Base-by-base conservation (phyloP, 1,140 invertebrate genomes). In the Bombus waltoni region DNA sequence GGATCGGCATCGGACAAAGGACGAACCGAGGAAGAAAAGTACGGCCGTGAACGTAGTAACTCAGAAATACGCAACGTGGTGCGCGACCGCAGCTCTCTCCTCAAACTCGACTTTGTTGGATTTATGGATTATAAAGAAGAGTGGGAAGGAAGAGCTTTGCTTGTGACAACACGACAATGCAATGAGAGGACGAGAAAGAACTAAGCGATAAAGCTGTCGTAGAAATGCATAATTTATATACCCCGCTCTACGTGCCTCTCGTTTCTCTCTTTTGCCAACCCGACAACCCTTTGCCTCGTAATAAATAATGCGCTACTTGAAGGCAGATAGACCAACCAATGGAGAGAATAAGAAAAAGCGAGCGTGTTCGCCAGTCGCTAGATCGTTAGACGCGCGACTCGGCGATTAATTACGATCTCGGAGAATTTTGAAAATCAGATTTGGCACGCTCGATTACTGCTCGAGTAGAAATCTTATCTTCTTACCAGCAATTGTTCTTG, bases 51-150 rank as follows among this genome's bases (percentile, higher is more conserved):
- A 92, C 89, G 90, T 90, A 89, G 81, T 81, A 77, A 90, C 87
- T 82, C 81, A 86, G 53, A 88, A 88, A 90, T 47, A 25, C 59
- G 38, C 44, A 40, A 15, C 9, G n/a, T 18, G 18, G 38, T n/a
- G 38, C 35, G 62, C 40, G 73, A 18, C 15, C 73, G 68, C 74
- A 38, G 70, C 72, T 22, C 28, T 75, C 79, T 87, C 42, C 91
- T 91, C 90, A 91, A 90, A 91, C 91, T 89, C 91, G 92, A 93
- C 93, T 94, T 93, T 93, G 93, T 92, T 91, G 93, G 93, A 94
- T 94, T 94, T 94, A 94, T 94, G 93, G 93, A 94, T 94, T 94
- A 94, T 94, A 90, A 94, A 93, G 93, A 94, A 92, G 89, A 92
- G 89, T 75, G 90, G 89, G 83, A 87, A 81, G 84, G 78, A 85